These are phyloP conservation scores for Tiliacea citrago DNA, from an alignment of 2,888 invertebrate genomes.

Conservation along the genomic window DNA sequence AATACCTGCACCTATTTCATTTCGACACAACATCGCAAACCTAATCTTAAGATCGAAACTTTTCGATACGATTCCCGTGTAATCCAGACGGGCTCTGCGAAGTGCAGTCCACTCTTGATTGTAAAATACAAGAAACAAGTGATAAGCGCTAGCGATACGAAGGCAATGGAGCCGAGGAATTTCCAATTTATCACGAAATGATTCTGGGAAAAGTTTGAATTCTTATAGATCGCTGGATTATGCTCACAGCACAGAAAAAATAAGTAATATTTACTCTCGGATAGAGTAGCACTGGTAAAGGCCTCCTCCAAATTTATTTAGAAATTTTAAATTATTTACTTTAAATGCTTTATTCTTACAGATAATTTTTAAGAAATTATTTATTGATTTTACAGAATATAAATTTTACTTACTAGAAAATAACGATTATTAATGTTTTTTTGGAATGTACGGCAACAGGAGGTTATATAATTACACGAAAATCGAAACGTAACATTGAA, in stretches of 20 bases:
- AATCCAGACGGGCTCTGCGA: conserved; percentile 21
- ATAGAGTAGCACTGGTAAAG: not conserved
- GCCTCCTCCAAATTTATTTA: not conserved
- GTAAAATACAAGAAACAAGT: conserved; percentile 16
- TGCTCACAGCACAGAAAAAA: not conserved
- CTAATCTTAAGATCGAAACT: conserved; percentile 41
- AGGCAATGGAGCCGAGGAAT: not conserved
- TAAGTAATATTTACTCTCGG: too few species aligned
- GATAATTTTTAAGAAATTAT: not conserved
- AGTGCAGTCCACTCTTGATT: conserved; percentile 32
- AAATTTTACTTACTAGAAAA: not conserved
- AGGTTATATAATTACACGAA: not conserved
- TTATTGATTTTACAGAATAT: not conserved
- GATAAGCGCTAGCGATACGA: conserved; percentile 13
- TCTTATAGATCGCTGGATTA: not conserved
- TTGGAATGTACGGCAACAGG: not conserved
- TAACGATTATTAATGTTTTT: not conserved
- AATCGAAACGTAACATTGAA: not conserved
- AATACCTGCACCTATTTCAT: conserved; percentile 19
- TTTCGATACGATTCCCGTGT: conserved; percentile 31
- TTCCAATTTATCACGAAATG: not conserved
- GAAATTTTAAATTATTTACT: not conserved
- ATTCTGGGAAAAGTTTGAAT: conserved; percentile 9
- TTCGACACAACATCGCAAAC: conserved; percentile 18
- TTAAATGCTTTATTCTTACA: not conserved